Percentiles rank a stretch among this genome's conserved stretches.
These are phyloP conservation scores for Tenebrio molitor DNA, from an alignment of 1,140 invertebrate genomes.

Conservation along the genomic window DNA sequence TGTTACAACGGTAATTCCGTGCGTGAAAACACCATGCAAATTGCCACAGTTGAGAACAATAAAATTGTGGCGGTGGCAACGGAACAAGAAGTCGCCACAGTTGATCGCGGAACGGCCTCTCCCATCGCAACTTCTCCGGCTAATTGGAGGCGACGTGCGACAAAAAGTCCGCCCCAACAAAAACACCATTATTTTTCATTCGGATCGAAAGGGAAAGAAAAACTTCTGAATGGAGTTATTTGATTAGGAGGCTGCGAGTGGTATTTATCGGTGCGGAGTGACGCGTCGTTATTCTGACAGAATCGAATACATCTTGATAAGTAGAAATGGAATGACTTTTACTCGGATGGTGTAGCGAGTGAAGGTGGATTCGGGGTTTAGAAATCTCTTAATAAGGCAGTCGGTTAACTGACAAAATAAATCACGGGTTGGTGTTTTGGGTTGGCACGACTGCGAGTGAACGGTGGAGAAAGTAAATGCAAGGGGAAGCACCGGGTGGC, in stretches of 20 bases:
- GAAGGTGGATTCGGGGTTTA: neutral
- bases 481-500: no score
- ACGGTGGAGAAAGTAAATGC: no score
- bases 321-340: constrained; percentile 18
- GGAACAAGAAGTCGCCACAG: neutral
- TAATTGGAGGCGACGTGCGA: constrained; percentile 1
- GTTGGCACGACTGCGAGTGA: no score
- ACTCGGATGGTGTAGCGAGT: neutral
- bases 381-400: neutral
- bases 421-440: no score
- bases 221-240: neutral
- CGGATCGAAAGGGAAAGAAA: neutral
- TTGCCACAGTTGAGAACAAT: neutral
- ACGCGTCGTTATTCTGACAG: neutral
- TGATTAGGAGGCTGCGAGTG: neutral
- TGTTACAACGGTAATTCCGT: constrained; percentile 13
- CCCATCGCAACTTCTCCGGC: neutral
- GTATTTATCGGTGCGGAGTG: neutral
- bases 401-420: no score
- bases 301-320: constrained; percentile 24
- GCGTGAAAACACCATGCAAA: constrained; percentile 32
- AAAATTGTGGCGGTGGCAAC: neutral
- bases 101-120: neutral
- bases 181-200: constrained; percentile 14
- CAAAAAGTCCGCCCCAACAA: neutral